A percentile compares a stretch with the other conserved stretches of the same genome.
Conservation (phyloP, 2,797 vertebrate species). For the Meda fulgida region DNA sequence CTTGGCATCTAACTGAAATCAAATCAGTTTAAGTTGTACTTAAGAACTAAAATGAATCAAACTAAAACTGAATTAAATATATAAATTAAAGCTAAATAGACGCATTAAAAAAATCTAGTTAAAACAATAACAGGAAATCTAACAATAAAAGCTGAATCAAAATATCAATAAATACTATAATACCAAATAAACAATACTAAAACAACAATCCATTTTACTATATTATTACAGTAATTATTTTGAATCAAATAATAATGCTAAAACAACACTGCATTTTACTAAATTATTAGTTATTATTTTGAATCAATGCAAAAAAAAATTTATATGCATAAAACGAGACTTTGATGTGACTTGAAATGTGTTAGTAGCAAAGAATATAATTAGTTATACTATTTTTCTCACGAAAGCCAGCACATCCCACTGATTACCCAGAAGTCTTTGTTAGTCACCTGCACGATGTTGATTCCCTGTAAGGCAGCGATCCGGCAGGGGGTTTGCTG, state of each 20-base stretch:
- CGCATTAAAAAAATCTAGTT: background rate
- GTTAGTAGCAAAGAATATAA: background rate
- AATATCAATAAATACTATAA: background rate
- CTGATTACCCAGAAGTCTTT: background rate
- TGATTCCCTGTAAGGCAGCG: slow-evolving; percentile 91
- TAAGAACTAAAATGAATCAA: background rate
- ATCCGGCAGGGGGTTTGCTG: slow-evolving; percentile 95
- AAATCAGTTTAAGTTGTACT: background rate
- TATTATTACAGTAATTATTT: background rate
- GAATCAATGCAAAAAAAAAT: background rate
- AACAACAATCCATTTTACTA: background rate
- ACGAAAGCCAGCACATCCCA: background rate
- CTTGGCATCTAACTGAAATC: background rate
- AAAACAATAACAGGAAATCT: background rate
- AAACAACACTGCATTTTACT: background rate
- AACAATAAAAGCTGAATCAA: background rate
- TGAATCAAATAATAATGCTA: background rate
- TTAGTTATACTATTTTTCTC: background rate
- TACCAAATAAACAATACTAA: background rate
- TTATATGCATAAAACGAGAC: background rate
- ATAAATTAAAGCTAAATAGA: background rate
- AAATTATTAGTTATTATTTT: background rate
- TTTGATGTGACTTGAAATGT: background rate
- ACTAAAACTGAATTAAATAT: background rate
- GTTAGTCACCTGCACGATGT: slow-evolving; percentile 84